Base-by-base conservation (phyloP, 2,888 invertebrate genomes). In the Coelogynopora nodosa region DNA sequence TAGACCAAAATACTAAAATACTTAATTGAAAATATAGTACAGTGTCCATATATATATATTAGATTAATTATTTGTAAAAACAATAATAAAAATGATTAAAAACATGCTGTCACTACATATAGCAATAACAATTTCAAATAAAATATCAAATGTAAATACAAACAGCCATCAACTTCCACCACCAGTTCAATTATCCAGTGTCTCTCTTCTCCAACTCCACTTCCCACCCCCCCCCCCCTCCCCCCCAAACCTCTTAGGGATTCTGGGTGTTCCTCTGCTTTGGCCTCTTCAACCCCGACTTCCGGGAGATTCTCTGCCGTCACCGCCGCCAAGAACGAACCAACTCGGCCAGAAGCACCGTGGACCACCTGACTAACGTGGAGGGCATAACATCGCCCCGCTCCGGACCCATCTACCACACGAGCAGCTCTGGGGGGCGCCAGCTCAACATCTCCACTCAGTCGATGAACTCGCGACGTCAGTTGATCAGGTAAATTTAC, bases 261-360 rank as follows among this genome's bases (percentile, higher is more conserved):
- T 31, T 87, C 18, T 87, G 87, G 87, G 86, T 87, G 5, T 67
- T 87, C 26, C 0, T 87, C 26, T 86, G 31, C 74, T 87, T 87
- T 29, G 87, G 87, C 23, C 28, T 87, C 0, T 0, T 87, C 26
- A 87, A 87, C 67, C 87, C 87, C 30, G 87, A 87, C 27, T 86
- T 86, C 49, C 31, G 86, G n/a, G 82, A 49, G 5, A 49, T 49
- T 18, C 49, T 49, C 49, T 49, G 49, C 18, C 49, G 49, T 18
- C 49, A 49, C 49, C 49, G 49, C 5, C 49, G 49, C 49, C 49
- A 49, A 5, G n/a, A n/a, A n/a, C 49, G 49, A 10, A 49, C 5
- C 18, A 18, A 5, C 49, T 49, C 49, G 5, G 49, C 49, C 49
- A 5, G 49, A 18, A 10, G 5, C 49, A 49, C 49, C 49, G 49